A percentile compares a stretch with the other conserved stretches of the same genome.
phyloP scores from a whole-genome alignment of 53 echinoderm and acorn worm species.

The Actinopyga echinites region DNA sequence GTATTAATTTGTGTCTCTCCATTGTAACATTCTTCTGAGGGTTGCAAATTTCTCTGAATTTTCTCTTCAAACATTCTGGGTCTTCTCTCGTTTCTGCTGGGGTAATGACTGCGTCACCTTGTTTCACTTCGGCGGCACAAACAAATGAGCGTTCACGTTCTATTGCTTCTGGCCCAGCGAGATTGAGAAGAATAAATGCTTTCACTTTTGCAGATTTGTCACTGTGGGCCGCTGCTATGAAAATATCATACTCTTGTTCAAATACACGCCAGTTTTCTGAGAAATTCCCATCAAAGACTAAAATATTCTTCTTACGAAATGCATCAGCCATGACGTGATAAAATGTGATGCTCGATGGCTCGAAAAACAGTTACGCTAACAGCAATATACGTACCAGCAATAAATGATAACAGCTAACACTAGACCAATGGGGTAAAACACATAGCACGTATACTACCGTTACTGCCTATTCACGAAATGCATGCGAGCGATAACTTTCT shows the following conservation, averaged over 20 bases:
- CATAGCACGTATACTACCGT: no score
- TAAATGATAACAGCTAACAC: no score
- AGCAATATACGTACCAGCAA: no score
- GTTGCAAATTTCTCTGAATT: neutral
- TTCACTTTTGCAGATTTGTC: neutral
- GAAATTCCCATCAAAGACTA: conserved; percentile 23
- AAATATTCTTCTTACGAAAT: neutral
- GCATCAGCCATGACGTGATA: conserved; percentile 29
- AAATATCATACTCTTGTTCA: conserved; percentile 44
- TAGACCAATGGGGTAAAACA: no score
- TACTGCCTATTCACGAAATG: no score
- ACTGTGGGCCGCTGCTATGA: conserved; percentile 29
- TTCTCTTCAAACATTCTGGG: neutral
- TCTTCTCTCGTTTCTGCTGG: neutral
- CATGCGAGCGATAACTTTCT: no score
- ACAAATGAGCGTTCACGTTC: conserved; percentile 22
- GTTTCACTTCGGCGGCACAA: neutral
- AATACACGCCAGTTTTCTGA: conserved; percentile 26
- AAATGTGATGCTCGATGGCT: no score
- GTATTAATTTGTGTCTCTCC: conserved; percentile 19
- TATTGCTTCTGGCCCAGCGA: conserved; percentile 15
- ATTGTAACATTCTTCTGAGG: neutral
- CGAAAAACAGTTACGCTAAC: no score
- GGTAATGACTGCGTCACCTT: neutral
- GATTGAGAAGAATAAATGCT: conserved; percentile 7